A percentile compares a stretch with the other conserved stretches of the same genome.
Evolutionary conservation across 2,888 invertebrate species (phyloP).

Genomic region (Agriotes lineatus): DNA sequence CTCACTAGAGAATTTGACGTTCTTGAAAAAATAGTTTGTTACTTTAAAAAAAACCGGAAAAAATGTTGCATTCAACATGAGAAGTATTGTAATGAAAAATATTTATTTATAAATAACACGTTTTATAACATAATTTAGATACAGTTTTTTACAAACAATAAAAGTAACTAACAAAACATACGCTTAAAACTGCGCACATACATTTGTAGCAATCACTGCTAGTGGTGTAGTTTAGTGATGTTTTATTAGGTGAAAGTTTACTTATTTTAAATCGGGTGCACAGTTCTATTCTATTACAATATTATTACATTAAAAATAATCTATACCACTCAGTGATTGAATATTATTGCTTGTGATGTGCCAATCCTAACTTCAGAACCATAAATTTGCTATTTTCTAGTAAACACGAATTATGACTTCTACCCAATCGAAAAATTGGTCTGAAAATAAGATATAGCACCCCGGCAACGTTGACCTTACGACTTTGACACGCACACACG

Average conservation of each 20-base stretch:
- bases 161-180: conserved; percentile 5
- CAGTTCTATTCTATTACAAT: too few relatives aligned
- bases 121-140: conserved; percentile 6
- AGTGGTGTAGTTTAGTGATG: neutral
- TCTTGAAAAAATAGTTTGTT: too few relatives aligned
- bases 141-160: conserved; percentile 4
- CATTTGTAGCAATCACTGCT: neutral
- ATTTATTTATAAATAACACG: conserved; percentile 16
- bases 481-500: neutral
- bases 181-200: neutral
- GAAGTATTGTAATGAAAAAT: neutral
- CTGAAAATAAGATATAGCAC: conserved; percentile 2
- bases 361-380: neutral
- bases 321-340: too few relatives aligned
- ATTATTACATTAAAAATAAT: too few relatives aligned
- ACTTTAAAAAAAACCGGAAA: too few relatives aligned
- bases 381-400: neutral
- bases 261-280: neutral
- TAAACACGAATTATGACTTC: neutral
- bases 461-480: neutral
- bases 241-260: neutral
- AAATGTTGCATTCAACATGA: too few relatives aligned
- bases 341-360: neutral
- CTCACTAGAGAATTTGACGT: too few relatives aligned
- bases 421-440: neutral